Conservation (phyloP, 1,140 invertebrate genomes). For the Atopsyche davidsoni region DNA sequence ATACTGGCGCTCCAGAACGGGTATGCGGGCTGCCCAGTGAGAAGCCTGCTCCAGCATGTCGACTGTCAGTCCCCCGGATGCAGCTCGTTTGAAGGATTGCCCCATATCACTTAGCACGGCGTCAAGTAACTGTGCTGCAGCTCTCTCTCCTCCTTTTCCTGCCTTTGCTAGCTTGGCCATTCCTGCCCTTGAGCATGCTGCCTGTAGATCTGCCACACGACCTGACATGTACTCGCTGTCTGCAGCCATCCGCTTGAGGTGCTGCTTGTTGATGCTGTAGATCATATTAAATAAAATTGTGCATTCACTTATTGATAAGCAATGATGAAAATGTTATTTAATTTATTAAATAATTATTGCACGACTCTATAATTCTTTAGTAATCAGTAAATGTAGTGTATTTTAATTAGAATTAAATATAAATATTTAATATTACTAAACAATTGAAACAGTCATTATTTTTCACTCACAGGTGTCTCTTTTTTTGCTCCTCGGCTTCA, state of each 20-base stretch:
- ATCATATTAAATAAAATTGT: too few relatives aligned
- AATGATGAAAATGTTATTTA: background rate
- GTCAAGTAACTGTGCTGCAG: conserved; percentile 15
- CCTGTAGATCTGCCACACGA: conserved; percentile 8
- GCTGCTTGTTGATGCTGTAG: conserved; percentile 21
- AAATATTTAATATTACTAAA: conserved; percentile 1
- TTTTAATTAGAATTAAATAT: background rate
- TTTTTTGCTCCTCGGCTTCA: conserved; percentile 22
- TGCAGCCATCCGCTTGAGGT: conserved; percentile 15
- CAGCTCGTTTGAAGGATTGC: conserved; percentile 16
- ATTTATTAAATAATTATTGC: background rate
- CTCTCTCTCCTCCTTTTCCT: background rate
- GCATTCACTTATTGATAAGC: too few relatives aligned
- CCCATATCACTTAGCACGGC: conserved; percentile 16
- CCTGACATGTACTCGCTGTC: conserved; percentile 22
- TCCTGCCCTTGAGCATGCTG: background rate
- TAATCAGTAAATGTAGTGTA: background rate
- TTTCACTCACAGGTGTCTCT: conserved; percentile 10
- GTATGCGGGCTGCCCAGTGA: conserved; percentile 16
- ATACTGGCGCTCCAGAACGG: conserved; percentile 20
- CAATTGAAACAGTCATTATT: background rate
- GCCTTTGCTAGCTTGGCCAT: conserved; percentile 2
- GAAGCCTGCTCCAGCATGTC: conserved; percentile 23
- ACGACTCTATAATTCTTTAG: background rate
- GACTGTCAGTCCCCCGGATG: conserved; percentile 15